Evolutionary conservation across 2,888 invertebrate species (phyloP), one percentile per base, ranked within the genome.

Genomic region (Synanthedon formicaeformis): DNA sequence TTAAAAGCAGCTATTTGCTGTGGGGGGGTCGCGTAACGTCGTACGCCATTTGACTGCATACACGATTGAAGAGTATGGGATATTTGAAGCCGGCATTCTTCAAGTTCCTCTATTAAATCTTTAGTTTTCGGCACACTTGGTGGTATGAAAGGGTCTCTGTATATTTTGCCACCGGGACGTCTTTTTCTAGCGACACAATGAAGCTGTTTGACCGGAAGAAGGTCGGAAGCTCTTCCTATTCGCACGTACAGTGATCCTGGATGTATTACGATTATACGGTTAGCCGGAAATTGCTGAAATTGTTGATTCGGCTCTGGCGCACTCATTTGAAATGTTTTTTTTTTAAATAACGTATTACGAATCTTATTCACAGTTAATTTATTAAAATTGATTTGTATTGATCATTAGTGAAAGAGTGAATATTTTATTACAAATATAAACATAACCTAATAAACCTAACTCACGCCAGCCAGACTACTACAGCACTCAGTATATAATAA

Each of bases 1-100:
- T 98, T 97, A 64, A 95, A 95, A 0, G 94, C 94, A 0, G 96
- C 93, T 52, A 96, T 94, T 84, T 96, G 96, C 66, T 96, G 95
- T 0, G 96, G 95, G 0, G 96, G 95, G 0, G 96, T 96, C 0
- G 95, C 95, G 62, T 95, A 92, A 34, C 95, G 85, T 54, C 94
- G 80, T 0, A 93, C 89, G 1, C 96, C 96, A 65, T 95, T 94
- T 0, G 95, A 94, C 70, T 95, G 95, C 52, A 95, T 87, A 63
- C 94, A 94, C 0, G 95, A 93, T 66, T 96, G 96, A n/a, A 96
- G 83, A 0, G 94, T 93, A 62, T 94, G 94, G 0, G 95, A 95
- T 50, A 96, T 93, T 66, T 94, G 93, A 8, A 96, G 77, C 1
- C 96, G 89, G 54, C 93, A 93, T 73, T 96, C 95, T 79, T 96